Base-by-base conservation (phyloP, 2,888 invertebrate genomes). In the Orgyia antiqua region DNA sequence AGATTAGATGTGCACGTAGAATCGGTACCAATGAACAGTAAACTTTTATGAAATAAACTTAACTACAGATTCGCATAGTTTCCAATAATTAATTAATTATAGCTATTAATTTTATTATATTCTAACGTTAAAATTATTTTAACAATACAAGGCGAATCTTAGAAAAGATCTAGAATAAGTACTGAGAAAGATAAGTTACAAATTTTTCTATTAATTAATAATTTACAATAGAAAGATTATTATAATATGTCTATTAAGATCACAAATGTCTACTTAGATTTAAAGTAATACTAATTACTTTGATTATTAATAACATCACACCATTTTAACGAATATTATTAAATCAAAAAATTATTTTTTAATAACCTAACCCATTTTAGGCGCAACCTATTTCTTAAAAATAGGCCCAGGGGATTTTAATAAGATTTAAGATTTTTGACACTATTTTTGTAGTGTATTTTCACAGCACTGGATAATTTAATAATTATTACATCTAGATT, bases 101-200 rank as follows among this genome's bases (percentile, higher is more conserved):
- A 15, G 24, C 26, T 34, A 35, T 24, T 13, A 25, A 31, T 29
- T 21, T 13, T 25, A 34, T 18, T 34, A 31, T 15, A 33, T 36
- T 27, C 51, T 45, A 51, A 15, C 6, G 6, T 15, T 15, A 4
- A 52, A 45, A 49, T 49, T 56, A 56, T 39, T 35, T 45, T 50
- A 54, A 47, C 51, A 57, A 54, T 48, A 47, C 55, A 54, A 57
- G 55, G 51, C 51, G 45, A 55, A 50, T 50, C 52, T 51, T 55
- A 55, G 40, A 42, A 35, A 45, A 45, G 39, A 33, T 36, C 39
- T 48, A 39, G 32, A n/a, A 30, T 51, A 55, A 50, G 54, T 53
- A 53, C 54, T 18, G 34, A 46, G 39, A 40, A 32, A 39, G 35
- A 37, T 47, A 35, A 32, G 28, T 37, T 38, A 47, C 25, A 29